These are phyloP conservation scores for Philypnodon macrostomus DNA, from an alignment of 2,797 vertebrate genomes.

Conservation along the genomic window DNA sequence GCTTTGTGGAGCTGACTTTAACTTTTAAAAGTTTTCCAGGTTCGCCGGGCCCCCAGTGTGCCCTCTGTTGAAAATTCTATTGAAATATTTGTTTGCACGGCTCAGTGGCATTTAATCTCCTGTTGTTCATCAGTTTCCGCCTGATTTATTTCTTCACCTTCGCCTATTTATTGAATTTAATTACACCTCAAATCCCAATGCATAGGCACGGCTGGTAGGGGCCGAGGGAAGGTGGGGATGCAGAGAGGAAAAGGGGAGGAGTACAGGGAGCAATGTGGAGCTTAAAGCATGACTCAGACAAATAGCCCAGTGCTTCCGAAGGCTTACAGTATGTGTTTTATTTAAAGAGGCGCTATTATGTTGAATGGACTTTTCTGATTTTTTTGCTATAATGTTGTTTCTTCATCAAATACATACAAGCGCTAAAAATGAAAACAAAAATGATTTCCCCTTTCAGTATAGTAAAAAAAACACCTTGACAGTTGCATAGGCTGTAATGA, in stretches of 20 bases:
- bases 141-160: conserved; percentile 85
- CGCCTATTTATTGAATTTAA: conserved; percentile 84
- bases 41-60: conserved; percentile 47
- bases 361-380: no score
- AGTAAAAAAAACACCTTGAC: no score
- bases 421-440: no score
- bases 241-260: conserved; percentile 41
- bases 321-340: conserved; percentile 45
- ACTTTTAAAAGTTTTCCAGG: conserved; percentile 56
- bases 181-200: conserved; percentile 77
- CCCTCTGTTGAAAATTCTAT: conserved; percentile 74
- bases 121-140: conserved; percentile 83
- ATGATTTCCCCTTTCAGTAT: no score
- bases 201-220: conserved; percentile 67
- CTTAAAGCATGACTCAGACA: conserved; percentile 62
- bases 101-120: conserved; percentile 84
- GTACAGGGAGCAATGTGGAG: conserved; percentile 31
- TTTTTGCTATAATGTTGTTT: no score
- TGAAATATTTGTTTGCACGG: conserved; percentile 83
- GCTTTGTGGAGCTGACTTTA: conserved; percentile 38
- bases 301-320: conserved; percentile 55
- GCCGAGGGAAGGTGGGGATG: conserved; percentile 40
- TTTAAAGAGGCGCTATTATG: no score
- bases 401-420: no score
- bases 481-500: no score